These are phyloP conservation scores for Oncopeltus fasciatus DNA, from an alignment of 1,140 invertebrate genomes.

Conservation along the genomic window DNA sequence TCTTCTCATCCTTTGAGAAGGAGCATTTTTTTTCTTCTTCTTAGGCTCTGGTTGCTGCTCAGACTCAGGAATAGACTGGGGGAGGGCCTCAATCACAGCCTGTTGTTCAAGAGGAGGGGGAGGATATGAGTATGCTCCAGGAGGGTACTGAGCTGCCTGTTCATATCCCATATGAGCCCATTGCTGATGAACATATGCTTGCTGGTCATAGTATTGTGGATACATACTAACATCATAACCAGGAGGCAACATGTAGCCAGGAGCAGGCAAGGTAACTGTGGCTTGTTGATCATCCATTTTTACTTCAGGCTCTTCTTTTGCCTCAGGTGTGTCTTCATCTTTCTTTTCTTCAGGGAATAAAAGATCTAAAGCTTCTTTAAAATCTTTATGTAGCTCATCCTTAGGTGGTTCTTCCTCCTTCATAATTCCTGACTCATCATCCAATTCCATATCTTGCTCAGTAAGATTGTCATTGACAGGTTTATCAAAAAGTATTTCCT, in stretches of 20 bases:
- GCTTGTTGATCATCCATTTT: background rate
- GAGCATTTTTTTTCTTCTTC: constrained; percentile 24
- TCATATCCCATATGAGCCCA: constrained; percentile 2
- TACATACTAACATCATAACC: constrained; percentile 3
- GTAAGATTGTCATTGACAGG: constrained; percentile 9
- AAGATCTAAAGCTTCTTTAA: constrained; percentile 20
- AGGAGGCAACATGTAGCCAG: background rate
- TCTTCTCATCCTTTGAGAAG: constrained; percentile 23
- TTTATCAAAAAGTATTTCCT: background rate
- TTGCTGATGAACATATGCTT: background rate
- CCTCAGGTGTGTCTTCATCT: background rate
- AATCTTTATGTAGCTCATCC: constrained; percentile 18
- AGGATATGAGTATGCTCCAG: background rate
- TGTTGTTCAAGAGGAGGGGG: background rate
- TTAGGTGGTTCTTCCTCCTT: constrained; percentile 1
- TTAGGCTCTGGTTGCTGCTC: background rate
- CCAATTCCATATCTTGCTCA: constrained; percentile 21
- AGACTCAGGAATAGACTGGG: too few relatives aligned
- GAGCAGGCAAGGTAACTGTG: background rate
- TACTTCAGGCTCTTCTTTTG: background rate
- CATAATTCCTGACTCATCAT: constrained; percentile 10
- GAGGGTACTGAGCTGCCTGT: background rate
- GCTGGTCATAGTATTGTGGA: background rate
- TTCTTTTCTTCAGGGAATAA: constrained; percentile 20
- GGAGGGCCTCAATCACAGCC: background rate